Conservation (phyloP, 2,113 vertebrate species). For the Engraulis encrasicolus region DNA sequence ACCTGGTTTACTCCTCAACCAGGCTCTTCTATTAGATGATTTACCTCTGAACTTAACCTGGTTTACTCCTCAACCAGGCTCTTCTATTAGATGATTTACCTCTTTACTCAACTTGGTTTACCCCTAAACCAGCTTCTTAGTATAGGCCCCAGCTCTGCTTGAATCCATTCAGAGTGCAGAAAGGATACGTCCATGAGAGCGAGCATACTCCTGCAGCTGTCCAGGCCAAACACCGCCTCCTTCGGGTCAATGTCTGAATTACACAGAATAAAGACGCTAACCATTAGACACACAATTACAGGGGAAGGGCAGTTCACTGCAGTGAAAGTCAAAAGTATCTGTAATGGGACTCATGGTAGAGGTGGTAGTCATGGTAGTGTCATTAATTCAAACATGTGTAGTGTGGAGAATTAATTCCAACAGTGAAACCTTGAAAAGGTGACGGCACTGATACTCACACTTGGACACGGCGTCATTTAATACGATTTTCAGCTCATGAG, state of each 20-base stretch:
- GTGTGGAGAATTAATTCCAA: neutral
- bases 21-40: no score
- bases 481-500: slow-evolving; percentile 89
- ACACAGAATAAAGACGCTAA: neutral
- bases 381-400: no score
- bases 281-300: neutral
- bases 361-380: no score
- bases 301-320: neutral
- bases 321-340: neutral
- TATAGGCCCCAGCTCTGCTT: no score
- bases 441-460: slow-evolving; percentile 77
- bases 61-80: no score
- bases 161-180: no score
- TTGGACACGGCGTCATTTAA: slow-evolving; percentile 87
- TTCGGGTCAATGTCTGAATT: slow-evolving; percentile 83
- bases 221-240: slow-evolving; percentile 87
- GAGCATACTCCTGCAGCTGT: slow-evolving; percentile 98
- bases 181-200: slow-evolving; percentile 98
- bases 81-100: no score
- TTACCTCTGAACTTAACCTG: no score
- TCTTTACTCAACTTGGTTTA: no score
- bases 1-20: no score
- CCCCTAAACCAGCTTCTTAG: no score
- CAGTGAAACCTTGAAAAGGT: neutral
- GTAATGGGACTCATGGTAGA: no score